Base-by-base conservation (phyloP, 2,888 invertebrate species). In the Listrodromus nycthemerus region DNA sequence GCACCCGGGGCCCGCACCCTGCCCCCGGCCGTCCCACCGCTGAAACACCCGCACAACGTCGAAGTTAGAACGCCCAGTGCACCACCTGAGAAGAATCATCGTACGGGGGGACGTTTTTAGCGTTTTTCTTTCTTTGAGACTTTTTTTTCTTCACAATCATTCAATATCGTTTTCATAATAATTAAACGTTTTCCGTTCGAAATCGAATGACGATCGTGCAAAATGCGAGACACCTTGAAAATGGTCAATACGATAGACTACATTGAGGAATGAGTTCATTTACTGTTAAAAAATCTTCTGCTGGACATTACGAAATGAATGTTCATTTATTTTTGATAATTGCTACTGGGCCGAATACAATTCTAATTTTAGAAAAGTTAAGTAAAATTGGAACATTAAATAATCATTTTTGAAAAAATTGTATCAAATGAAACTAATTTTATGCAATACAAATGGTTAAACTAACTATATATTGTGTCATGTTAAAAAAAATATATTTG, bases 21-120 rank as follows among this genome's bases (percentile, higher is more conserved):
- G 80, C 92, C 90, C 75, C 91, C 89, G 86, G 93, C 86, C 86
- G 92, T 92, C 89, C 93, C 93, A 91, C 93, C 93, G 91, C 92
- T 93, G 91, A 93, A 93, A 92, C 93, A 93, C 88, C 93, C 93
- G 92, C 93, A 93, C 92, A 93, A 92, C 92, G 93, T 93, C 91
- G 93, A 93, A 85, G 93, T 93, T 92, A 93, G 89, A 92, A 93
- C 93, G 87, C 93, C 93, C 90, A 93, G 91, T 61, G 93, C 93
- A 89, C 93, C 93, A 92, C 92, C 93, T 93, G 91, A 92, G 91
- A 88, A 92, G 90, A 92, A 92, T 89, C 90, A 91, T 89, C 89
- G 89, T 88, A 91, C 87, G 88, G 88, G 85, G 88, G 89, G 88
- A 82, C 86, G 83, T 87, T 86, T 91, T 91, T 91, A 90, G 89